These are phyloP conservation scores for Aythya fuligula DNA, from an alignment of 2,797 vertebrate species.

Conservation along the genomic window DNA sequence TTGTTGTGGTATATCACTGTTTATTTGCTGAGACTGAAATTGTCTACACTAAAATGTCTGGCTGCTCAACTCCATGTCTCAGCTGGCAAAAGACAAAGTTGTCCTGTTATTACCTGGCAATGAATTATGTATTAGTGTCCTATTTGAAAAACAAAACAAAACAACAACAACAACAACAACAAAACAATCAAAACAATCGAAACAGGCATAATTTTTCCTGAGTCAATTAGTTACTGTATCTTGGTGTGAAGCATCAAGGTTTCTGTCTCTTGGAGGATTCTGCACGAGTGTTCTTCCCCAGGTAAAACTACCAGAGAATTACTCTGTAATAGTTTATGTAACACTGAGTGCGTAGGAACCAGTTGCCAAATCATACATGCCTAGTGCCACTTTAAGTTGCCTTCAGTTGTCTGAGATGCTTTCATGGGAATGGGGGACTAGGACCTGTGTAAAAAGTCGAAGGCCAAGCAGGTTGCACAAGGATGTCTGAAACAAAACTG, in stretches of 20 bases:
- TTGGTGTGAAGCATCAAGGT: neutral
- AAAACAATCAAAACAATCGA: neutral
- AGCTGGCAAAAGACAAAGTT: neutral
- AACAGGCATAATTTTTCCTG: neutral
- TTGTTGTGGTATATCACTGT: neutral
- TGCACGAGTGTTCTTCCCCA: neutral
- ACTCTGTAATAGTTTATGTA: neutral
- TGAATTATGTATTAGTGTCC: neutral
- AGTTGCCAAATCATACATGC: neutral
- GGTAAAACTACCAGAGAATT: neutral
- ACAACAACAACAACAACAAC: no score
- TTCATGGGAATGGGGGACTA: neutral
- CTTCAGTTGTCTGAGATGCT: neutral
- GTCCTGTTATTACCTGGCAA: neutral
- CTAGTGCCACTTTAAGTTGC: neutral
- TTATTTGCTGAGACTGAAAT: neutral
- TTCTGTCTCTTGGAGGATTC: neutral
- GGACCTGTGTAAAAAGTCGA: neutral
- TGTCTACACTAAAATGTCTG: rapidly evolving
- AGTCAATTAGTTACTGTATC: neutral
- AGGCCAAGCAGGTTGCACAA: neutral
- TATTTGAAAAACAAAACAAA: no score
- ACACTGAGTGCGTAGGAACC: neutral
- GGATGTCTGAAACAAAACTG: neutral
- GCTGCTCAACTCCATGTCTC: neutral